Conservation (phyloP, 2,797 vertebrate species). For the Anisognathus igniventris region DNA sequence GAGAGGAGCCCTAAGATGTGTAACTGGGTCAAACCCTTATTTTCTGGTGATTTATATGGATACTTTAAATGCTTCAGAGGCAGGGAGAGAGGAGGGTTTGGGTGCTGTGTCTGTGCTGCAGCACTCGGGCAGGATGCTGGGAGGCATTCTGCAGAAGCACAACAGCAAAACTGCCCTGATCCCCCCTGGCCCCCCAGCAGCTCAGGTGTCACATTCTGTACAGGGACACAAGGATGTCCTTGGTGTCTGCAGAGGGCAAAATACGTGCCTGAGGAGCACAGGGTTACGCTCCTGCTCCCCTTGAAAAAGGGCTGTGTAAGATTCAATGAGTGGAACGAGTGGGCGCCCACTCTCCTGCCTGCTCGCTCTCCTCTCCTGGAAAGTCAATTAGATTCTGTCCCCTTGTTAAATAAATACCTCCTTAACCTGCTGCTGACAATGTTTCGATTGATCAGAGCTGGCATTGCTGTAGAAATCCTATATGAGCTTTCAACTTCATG, state of each 20-base stretch:
- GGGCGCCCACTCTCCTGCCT: not conserved
- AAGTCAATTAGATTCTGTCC: conserved; percentile 12
- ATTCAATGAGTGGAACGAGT: not conserved
- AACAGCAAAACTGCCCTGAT: not conserved
- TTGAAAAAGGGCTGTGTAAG: not conserved
- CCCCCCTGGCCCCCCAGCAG: not conserved
- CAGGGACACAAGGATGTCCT: not conserved
- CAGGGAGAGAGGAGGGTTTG: not conserved
- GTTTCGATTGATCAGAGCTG: conserved; percentile 22
- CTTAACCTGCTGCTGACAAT: conserved; percentile 1
- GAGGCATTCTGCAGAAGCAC: not conserved
- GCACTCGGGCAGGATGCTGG: not conserved
- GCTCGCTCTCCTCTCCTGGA: not conserved
- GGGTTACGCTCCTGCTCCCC: not conserved
- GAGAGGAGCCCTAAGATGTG: not conserved
- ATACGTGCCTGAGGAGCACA: fast-evolving
- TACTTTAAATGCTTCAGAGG: not conserved
- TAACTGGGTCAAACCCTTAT: conserved; percentile 10
- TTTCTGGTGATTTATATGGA: conserved; percentile 4
- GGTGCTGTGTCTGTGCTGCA: not conserved
- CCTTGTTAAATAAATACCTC: conserved; percentile 22
- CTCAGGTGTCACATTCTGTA: not conserved
- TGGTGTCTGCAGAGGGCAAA: not conserved
- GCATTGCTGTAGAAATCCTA: not conserved
- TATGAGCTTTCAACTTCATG: not conserved